A percentile compares a stretch with the other conserved stretches of the same genome.
These are phyloP conservation scores for Ailurus styani DNA, from an alignment of 2,113 vertebrate species.

Conservation along the genomic window DNA sequence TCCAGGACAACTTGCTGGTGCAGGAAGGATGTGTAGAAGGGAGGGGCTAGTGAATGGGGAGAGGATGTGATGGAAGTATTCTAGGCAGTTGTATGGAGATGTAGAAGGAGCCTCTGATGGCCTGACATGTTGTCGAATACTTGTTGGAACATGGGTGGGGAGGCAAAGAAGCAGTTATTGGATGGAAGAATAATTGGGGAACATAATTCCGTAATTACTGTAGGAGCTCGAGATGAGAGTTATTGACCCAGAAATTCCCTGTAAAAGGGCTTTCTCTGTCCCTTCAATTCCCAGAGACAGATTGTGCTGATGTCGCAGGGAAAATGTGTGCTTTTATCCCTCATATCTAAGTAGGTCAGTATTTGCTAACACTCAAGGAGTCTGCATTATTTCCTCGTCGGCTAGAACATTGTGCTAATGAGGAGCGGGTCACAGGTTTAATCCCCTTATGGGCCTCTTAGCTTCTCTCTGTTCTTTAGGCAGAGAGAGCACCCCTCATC, in stretches of 20 bases:
- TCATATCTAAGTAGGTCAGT: constrained; percentile 73
- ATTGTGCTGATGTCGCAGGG: constrained; percentile 62
- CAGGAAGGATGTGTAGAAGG: not conserved
- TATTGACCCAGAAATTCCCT: constrained; percentile 72
- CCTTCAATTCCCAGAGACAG: constrained; percentile 68
- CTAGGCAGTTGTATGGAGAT: not conserved
- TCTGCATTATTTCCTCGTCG: constrained; percentile 55
- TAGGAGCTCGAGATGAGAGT: constrained; percentile 55
- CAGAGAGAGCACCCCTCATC: not conserved
- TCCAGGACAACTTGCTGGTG: not conserved
- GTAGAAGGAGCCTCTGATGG: not conserved
- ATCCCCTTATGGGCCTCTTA: constrained; percentile 43
- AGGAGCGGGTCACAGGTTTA: constrained; percentile 66
- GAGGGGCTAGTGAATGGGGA: not conserved
- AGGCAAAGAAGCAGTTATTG: constrained; percentile 42
- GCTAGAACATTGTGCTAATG: constrained; percentile 61
- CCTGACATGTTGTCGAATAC: not conserved
- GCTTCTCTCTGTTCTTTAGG: not conserved
- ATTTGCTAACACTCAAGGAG: constrained; percentile 71
- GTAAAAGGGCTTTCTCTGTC: constrained; percentile 69
- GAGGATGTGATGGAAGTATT: not conserved
- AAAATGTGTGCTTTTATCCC: constrained; percentile 52
- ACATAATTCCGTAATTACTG: constrained; percentile 70
- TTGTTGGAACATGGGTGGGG: constrained; percentile 38
- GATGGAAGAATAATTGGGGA: constrained; percentile 63